phyloP scores from a whole-genome alignment of 2,113 vertebrate genomes.

The Eidolon helvum region DNA sequence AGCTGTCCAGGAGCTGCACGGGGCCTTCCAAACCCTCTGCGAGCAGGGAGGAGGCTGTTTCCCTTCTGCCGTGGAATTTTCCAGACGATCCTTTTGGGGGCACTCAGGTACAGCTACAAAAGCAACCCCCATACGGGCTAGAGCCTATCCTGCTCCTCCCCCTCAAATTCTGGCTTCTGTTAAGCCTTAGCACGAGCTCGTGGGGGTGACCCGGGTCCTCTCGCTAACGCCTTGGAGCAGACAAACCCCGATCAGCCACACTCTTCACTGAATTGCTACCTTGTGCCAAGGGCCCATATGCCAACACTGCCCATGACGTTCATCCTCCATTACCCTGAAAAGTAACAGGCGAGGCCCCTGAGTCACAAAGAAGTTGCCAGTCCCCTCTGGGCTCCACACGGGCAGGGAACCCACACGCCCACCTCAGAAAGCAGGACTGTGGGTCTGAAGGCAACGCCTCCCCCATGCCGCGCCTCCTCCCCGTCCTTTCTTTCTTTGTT shows the following conservation, averaged over 20 bases:
- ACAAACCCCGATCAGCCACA: not conserved
- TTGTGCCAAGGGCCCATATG: accelerated
- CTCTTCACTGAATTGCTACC: accelerated
- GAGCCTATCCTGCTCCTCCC: not conserved
- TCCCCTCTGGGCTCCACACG: not conserved
- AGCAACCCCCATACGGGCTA: not conserved
- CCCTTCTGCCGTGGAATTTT: not conserved
- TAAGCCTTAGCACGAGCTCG: conserved; percentile 39
- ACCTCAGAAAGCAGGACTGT: accelerated
- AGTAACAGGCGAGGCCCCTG: not conserved
- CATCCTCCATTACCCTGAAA: accelerated
- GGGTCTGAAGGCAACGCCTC: not conserved
- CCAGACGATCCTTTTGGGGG: conserved; percentile 76
- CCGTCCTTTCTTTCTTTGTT: not conserved
- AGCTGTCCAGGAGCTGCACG: conserved; percentile 25
- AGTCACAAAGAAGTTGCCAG: not conserved
- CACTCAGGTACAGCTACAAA: conserved; percentile 79
- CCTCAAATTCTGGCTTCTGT: conserved; percentile 36
- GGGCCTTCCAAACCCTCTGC: conserved; percentile 43
- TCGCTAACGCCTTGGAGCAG: not conserved
- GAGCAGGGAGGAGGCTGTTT: conserved; percentile 46
- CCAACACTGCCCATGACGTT: accelerated
- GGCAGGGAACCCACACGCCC: accelerated
- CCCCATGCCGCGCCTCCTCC: conserved; percentile 9
- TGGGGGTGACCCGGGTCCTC: accelerated